Base-by-base conservation (phyloP, 2,888 invertebrate genomes). In the Caprella mutica region DNA sequence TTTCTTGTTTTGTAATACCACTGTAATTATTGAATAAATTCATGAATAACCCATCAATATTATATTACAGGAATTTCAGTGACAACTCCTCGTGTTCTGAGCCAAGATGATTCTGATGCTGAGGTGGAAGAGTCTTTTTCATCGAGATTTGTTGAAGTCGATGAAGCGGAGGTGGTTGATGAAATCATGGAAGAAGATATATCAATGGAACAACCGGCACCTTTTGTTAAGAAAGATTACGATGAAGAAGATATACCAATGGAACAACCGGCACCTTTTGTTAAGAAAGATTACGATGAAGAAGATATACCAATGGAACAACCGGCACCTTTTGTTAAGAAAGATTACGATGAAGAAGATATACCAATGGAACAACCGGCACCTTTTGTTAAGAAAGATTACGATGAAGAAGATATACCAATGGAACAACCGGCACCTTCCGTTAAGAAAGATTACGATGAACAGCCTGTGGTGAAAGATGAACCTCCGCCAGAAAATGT, bases 321-420 rank as follows among this genome's bases (percentile, higher is more conserved):
- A 5, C 24, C 19, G 43, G 24, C 14, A 3, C 6, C 14, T 6
- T 52, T 55, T 3, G 55, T n/a, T n/a, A n/a, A 55, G 21, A 24
- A 29, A 30, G 48, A 59, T 24, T 60, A 66, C 48, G 60, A 63
- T 8, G 64, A 65, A 21, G 66, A 66, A 12, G 69, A 70, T n/a
- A n/a, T n/a, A n/a, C n/a, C n/a, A n/a, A 14, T 14, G 14, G 33
- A 33, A 14, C 9, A 33, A 33, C 9, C 33, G 8, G 33, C 9
- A 8, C 33, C 33, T 9, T 33, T 14, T 14, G 14, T 14, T 8
- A 14, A 55, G 21, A 24, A 29, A 30, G 48, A 59, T 24, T 60
- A 66, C 48, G 60, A 63, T 8, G 64, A 65, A 21, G 66, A 66
- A 12, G 69, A 70, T n/a, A n/a, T n/a, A n/a, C n/a, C n/a, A n/a